phyloP scores from a whole-genome alignment of 1,140 invertebrate genomes.

The Cylas formicarius region DNA sequence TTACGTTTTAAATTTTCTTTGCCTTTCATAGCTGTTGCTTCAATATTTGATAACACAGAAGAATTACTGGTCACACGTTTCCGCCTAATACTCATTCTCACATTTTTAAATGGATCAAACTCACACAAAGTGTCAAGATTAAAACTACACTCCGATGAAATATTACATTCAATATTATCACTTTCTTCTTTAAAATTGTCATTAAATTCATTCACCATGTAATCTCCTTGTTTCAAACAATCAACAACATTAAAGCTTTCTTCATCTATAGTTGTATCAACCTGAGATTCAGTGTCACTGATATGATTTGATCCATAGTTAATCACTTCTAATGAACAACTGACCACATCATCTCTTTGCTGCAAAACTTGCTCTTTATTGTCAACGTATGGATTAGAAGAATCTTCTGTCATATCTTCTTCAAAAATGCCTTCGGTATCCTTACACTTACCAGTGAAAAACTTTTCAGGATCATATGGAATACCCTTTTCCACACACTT shows the following conservation, averaged over 20 bases:
- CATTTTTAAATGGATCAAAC: constrained; percentile 37
- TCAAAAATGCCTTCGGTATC: constrained; percentile 19
- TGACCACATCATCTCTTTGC: constrained; percentile 22
- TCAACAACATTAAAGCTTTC: constrained; percentile 15
- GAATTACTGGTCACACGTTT: constrained; percentile 39
- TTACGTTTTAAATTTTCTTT: constrained; percentile 26
- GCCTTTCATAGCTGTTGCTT: constrained; percentile 28
- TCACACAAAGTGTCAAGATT: constrained; percentile 32
- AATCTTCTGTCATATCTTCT: constrained; percentile 39
- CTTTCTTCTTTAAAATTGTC: constrained; percentile 28
- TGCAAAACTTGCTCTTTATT: constrained; percentile 27
- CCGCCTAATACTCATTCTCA: constrained; percentile 40
- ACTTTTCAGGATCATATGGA: constrained; percentile 40
- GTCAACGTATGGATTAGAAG: constrained; percentile 26
- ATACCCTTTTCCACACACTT: constrained; percentile 50
- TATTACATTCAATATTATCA: constrained; percentile 24
- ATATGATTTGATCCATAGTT: constrained; percentile 17
- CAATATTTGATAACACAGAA: constrained; percentile 36
- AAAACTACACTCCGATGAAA: constrained; percentile 28
- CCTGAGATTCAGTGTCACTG: constrained; percentile 29
- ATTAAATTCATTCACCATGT: constrained; percentile 20
- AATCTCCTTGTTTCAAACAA: constrained; percentile 21
- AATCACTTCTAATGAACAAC: constrained; percentile 22
- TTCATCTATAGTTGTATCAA: constrained; percentile 16
- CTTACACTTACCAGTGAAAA: constrained; percentile 7